Percentiles rank a stretch among this genome's conserved stretches.
Conservation (phyloP, 2,888 invertebrate genomes). For the Polyploca ridens region DNA sequence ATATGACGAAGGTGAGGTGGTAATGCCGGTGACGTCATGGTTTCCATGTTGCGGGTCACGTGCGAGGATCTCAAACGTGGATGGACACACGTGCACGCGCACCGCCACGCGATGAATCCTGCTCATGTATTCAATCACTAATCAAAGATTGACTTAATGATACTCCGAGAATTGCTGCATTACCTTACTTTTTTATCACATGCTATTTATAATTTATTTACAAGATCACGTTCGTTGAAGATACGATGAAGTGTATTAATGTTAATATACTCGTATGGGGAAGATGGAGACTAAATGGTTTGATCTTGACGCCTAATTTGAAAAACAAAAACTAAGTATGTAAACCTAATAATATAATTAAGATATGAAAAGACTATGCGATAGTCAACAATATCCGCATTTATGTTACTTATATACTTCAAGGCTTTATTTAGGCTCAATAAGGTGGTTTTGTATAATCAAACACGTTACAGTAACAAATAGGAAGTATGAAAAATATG, state of each 20-base stretch:
- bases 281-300: too few relatives aligned
- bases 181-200: not conserved
- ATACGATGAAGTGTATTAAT: not conserved
- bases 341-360: too few relatives aligned
- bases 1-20: not conserved
- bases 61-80: constrained; percentile 20
- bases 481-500: too few relatives aligned
- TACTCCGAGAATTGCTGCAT: not conserved
- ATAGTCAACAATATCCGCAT: too few relatives aligned
- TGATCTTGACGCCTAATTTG: too few relatives aligned
- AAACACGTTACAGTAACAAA: too few relatives aligned
- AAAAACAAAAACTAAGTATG: too few relatives aligned
- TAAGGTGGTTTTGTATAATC: too few relatives aligned
- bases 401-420: too few relatives aligned
- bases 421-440: too few relatives aligned
- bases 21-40: not conserved
- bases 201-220: not conserved
- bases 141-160: not conserved
- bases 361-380: too few relatives aligned
- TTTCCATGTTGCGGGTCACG: constrained; percentile 7
- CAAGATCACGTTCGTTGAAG: not conserved
- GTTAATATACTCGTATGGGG: too few relatives aligned
- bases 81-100: constrained; percentile 28
- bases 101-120: not conserved
- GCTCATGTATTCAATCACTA: not conserved